Conservation (phyloP, 2,113 vertebrate species). For the Varanus komodoensis region DNA sequence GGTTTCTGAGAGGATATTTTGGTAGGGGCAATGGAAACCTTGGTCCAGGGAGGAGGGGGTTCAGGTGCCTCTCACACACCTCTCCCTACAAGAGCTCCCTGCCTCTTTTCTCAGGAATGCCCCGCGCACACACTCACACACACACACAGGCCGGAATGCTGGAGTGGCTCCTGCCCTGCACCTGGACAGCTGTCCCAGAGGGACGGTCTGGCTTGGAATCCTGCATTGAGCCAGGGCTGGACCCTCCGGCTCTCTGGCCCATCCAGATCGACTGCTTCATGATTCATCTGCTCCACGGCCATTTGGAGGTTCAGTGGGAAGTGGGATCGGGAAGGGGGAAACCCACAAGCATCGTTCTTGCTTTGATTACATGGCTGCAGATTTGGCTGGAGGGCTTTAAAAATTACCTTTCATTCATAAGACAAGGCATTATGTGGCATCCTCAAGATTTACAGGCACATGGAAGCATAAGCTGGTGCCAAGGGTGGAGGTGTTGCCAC, state of each 20-base stretch:
- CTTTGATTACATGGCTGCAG: rapidly evolving
- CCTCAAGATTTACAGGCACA: background rate
- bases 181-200: no score
- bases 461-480: background rate
- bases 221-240: no score
- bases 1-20: background rate
- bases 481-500: rapidly evolving
- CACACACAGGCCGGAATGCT: rapidly evolving
- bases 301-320: background rate
- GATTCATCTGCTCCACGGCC: no score
- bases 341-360: background rate
- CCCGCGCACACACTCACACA: no score
- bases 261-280: no score
- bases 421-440: background rate
- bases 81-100: background rate
- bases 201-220: no score
- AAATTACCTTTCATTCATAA: background rate
- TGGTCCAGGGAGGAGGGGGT: no score
- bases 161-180: background rate
- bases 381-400: background rate
- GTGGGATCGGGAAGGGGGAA: rapidly evolving
- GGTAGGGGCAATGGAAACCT: no score
- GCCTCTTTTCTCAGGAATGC: no score
- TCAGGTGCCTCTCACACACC: background rate
- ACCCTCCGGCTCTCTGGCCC: no score